A percentile compares a stretch with the other conserved stretches of the same genome.
Conservation (phyloP, 2,797 vertebrate species). For the Micrastur ruficollis region DNA sequence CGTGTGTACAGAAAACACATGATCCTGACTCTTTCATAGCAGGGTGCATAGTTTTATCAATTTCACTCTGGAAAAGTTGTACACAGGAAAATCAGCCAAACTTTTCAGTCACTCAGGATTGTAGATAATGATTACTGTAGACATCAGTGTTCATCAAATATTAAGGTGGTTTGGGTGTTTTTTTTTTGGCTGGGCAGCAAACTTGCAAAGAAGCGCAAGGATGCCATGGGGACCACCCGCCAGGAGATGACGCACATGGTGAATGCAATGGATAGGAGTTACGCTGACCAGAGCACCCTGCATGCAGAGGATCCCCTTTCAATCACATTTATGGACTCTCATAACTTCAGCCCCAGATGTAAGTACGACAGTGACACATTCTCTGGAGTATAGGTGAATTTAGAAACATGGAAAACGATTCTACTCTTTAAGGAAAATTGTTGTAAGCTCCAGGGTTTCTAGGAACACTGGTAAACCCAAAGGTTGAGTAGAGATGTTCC, state of each 20-base stretch:
- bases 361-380: slow-evolving; percentile 71
- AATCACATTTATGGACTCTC: slow-evolving; percentile 97
- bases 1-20: not conserved
- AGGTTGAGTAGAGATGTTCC: not conserved
- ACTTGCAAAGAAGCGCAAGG: slow-evolving; percentile 98
- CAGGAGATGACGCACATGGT: slow-evolving; percentile 99
- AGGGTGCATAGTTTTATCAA: not conserved
- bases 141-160: not conserved
- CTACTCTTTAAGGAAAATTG: not conserved
- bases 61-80: not conserved
- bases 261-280: slow-evolving; percentile 97
- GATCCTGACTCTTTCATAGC: not conserved
- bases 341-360: slow-evolving; percentile 97
- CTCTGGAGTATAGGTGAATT: not conserved
- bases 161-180: slow-evolving; percentile 32
- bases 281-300: slow-evolving; percentile 95
- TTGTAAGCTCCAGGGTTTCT: not conserved
- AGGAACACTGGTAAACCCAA: not conserved
- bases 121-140: not conserved
- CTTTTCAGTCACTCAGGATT: not conserved
- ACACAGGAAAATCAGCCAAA: not conserved
- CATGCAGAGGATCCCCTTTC: slow-evolving; percentile 95
- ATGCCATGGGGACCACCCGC: slow-evolving; percentile 91
- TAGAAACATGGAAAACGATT: not conserved
- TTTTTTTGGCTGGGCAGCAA: slow-evolving; percentile 85